Percentiles rank a stretch among this genome's conserved stretches.
Conservation (phyloP, 1,140 invertebrate genomes). For the Trissolcus basalis region DNA sequence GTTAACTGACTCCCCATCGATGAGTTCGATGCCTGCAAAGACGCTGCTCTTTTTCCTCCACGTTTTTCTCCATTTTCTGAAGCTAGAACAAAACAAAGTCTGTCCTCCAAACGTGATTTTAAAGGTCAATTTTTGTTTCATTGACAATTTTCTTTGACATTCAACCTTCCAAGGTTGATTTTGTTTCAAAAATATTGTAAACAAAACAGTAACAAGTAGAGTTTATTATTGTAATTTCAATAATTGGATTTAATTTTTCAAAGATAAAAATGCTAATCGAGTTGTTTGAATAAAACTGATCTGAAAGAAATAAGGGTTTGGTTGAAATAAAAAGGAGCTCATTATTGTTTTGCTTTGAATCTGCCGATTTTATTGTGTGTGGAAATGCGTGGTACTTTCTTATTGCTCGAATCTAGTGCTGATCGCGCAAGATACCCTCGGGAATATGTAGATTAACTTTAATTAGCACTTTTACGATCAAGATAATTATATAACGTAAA, state of each 20-base stretch:
- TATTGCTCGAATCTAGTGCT: conserved; percentile 3
- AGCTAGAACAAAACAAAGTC: too few relatives aligned
- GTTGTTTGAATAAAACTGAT: too few relatives aligned
- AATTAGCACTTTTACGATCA: conserved; percentile 17
- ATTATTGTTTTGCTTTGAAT: conserved; percentile 29
- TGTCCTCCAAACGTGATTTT: too few relatives aligned
- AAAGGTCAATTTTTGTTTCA: too few relatives aligned
- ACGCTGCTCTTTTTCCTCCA: neutral
- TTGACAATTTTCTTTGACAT: too few relatives aligned
- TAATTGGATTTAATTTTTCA: too few relatives aligned
- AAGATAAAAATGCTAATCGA: too few relatives aligned
- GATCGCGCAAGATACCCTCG: conserved; percentile 4
- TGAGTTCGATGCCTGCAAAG: conserved; percentile 1
- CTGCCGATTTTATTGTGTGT: conserved; percentile 26
- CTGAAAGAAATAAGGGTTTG: too few relatives aligned
- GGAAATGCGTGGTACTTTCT: neutral
- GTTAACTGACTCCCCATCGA: neutral
- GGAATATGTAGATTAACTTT: conserved; percentile 17
- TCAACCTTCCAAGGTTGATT: too few relatives aligned
- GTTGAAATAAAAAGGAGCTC: neutral
- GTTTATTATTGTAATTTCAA: too few relatives aligned
- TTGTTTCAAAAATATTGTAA: too few relatives aligned
- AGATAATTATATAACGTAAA: conserved; percentile 14
- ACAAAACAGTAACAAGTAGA: too few relatives aligned
- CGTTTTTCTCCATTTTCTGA: neutral